These are phyloP conservation scores for Caenorhabditis macrosperma DNA, from an alignment of 2,888 invertebrate species.

Conservation along the genomic window DNA sequence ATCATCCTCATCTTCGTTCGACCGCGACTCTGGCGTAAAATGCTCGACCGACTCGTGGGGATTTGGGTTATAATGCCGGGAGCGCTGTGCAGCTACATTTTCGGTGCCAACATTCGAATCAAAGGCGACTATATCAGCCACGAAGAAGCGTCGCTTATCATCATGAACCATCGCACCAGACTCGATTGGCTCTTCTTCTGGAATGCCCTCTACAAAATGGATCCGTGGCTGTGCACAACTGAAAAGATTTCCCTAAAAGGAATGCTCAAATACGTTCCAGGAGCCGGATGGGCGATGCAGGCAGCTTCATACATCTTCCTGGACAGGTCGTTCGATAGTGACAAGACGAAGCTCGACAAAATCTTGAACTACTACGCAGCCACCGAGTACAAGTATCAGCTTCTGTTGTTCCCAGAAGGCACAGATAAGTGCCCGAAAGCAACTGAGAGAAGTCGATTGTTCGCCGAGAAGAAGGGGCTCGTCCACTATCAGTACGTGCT, in stretches of 20 bases:
- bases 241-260: constrained; percentile 89
- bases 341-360: constrained; percentile 85
- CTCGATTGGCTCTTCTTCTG: constrained; percentile 94
- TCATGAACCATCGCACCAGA: constrained; percentile 88
- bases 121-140: constrained; percentile 80
- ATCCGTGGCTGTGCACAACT: constrained; percentile 81
- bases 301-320: constrained; percentile 89
- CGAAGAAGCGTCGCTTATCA: constrained; percentile 86
- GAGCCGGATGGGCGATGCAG: constrained; percentile 87
- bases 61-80: constrained; percentile 78
- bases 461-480: constrained; percentile 84
- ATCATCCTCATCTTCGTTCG: constrained; percentile 70
- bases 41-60: constrained; percentile 75
- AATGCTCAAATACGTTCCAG: constrained; percentile 72
- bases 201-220: constrained; percentile 88
- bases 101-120: constrained; percentile 72
- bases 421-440: constrained; percentile 88
- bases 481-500: constrained; percentile 86
- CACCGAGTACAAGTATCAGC: constrained; percentile 84
- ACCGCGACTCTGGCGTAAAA: constrained; percentile 61
- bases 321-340: constrained; percentile 88
- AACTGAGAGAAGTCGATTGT: constrained; percentile 86
- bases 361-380: constrained; percentile 87
- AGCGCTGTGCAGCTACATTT: constrained; percentile 73
- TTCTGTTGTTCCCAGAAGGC: constrained; percentile 90